Percentiles rank a stretch among this genome's conserved stretches.
These are phyloP conservation scores for Macrotus californicus DNA, from an alignment of 2,113 vertebrate genomes.

Conservation along the genomic window DNA sequence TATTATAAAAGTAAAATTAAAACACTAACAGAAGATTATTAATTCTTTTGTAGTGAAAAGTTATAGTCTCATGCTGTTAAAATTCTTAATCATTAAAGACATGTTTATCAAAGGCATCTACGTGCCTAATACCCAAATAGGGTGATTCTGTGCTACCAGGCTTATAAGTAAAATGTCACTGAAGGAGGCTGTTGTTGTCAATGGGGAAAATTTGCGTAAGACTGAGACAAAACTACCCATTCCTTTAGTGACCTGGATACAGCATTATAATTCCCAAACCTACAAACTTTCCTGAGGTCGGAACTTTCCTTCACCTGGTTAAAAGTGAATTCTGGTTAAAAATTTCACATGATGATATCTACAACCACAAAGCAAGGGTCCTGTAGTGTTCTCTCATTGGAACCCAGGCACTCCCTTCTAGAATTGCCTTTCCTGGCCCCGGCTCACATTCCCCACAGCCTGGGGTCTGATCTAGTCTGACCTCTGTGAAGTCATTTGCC, in stretches of 20 bases:
- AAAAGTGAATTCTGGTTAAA: slow-evolving; percentile 22
- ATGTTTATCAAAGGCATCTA: slow-evolving; percentile 19
- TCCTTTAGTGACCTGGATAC: not conserved
- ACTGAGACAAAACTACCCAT: not conserved
- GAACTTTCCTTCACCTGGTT: not conserved
- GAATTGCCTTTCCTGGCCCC: not conserved
- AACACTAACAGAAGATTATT: not conserved
- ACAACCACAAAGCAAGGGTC: not conserved
- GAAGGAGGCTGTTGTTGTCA: not conserved
- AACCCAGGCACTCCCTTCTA: not conserved
- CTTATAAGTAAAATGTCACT: slow-evolving; percentile 26
- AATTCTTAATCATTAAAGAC: slow-evolving; percentile 28
- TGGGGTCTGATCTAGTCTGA: not conserved
- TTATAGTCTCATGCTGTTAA: slow-evolving; percentile 15
- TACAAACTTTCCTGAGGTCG: not conserved
- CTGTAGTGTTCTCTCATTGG: not conserved
- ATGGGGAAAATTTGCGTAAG: slow-evolving; percentile 1
- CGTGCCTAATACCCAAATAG: not conserved
- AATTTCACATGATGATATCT: not conserved
- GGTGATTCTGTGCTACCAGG: not conserved
- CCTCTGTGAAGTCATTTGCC: not conserved
- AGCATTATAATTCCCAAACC: not conserved
- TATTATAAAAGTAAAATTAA: slow-evolving; percentile 34
- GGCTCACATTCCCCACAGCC: not conserved
- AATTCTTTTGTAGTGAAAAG: slow-evolving; percentile 33